A percentile compares a stretch with the other conserved stretches of the same genome.
These are phyloP conservation scores for Osmerus eperlanus DNA, from an alignment of 2,113 vertebrate species.

Conservation along the genomic window DNA sequence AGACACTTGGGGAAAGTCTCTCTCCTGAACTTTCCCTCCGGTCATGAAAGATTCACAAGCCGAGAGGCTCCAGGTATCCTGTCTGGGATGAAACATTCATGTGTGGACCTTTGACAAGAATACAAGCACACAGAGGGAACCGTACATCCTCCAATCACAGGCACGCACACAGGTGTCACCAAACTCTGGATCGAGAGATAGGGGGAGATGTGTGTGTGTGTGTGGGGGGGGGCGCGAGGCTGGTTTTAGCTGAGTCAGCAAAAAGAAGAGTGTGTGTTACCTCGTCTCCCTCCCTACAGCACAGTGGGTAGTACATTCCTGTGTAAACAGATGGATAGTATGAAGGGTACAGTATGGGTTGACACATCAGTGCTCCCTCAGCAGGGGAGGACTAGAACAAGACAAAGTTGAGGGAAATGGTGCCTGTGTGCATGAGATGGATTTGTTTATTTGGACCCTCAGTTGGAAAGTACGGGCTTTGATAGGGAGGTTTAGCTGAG, in stretches of 20 bases:
- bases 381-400: neutral
- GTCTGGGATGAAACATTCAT: conserved; percentile 57
- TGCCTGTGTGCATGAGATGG: too few relatives aligned
- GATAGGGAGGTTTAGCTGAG: too few relatives aligned
- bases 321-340: neutral
- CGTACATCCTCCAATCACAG: conserved; percentile 40
- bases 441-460: too few relatives aligned
- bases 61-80: conserved; percentile 49
- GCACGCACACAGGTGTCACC: conserved; percentile 31
- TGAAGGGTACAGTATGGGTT: neutral
- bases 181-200: conserved; percentile 25
- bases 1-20: conserved; percentile 40
- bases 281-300: neutral
- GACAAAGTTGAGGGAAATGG: neutral
- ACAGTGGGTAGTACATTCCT: neutral
- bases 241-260: neutral
- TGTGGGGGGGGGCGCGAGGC: neutral
- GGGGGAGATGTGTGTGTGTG: neutral
- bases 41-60: neutral
- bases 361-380: neutral
- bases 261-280: neutral
- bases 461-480: too few relatives aligned
- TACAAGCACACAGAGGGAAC: conserved; percentile 29
- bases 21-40: conserved; percentile 28
- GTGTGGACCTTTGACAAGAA: conserved; percentile 32